A percentile compares a stretch with the other conserved stretches of the same genome.
Evolutionary conservation across 2,113 vertebrate species (phyloP).

Genomic region (Antechinus stuartii): DNA sequence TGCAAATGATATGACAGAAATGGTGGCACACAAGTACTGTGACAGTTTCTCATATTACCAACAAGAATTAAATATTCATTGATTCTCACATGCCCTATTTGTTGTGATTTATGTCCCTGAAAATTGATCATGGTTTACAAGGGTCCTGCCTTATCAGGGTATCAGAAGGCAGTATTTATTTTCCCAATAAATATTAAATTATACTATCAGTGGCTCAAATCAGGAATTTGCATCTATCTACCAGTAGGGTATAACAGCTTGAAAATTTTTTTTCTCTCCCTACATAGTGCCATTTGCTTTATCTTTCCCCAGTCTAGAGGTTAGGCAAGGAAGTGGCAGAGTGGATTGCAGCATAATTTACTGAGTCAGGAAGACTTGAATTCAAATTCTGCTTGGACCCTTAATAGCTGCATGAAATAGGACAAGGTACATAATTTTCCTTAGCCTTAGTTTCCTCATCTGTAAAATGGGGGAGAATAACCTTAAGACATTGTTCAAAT

Average conservation of each 20-base stretch:
- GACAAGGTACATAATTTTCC: background rate
- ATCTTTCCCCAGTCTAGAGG: background rate
- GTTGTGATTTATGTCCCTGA: background rate
- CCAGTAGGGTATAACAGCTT: background rate
- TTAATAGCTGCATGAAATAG: background rate
- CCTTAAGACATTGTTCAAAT: background rate
- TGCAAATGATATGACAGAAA: background rate
- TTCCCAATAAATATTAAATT: background rate
- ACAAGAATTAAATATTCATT: background rate
- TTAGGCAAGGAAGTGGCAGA: background rate
- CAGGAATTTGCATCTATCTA: background rate
- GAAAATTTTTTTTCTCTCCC: background rate
- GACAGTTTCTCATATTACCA: rapidly evolving
- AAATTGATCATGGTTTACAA: background rate
- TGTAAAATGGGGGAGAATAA: background rate
- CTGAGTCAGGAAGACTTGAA: background rate
- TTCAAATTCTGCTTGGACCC: background rate
- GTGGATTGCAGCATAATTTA: background rate
- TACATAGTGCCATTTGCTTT: background rate
- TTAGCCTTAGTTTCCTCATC: background rate
- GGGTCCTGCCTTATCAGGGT: too few relatives aligned
- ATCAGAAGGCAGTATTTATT: too few relatives aligned
- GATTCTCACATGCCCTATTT: background rate
- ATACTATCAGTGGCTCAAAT: background rate
- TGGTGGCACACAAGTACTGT: rapidly evolving